A percentile compares a stretch with the other conserved stretches of the same genome.
These are phyloP conservation scores for Thaumatotibia leucotreta DNA, from an alignment of 1,140 invertebrate genomes.

Conservation along the genomic window DNA sequence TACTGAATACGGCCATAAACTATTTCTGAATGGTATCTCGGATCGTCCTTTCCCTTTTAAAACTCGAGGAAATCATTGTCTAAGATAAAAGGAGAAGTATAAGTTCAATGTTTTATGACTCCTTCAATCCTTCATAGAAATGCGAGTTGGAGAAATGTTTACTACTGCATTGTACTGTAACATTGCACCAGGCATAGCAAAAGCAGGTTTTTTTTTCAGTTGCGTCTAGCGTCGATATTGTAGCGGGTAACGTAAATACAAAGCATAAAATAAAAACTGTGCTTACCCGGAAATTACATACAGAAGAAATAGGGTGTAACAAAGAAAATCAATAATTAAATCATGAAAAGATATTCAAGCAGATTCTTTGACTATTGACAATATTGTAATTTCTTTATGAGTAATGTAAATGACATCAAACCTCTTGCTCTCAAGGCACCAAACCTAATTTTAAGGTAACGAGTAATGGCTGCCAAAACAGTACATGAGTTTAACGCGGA, in stretches of 20 bases:
- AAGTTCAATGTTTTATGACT: not conserved
- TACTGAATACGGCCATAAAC: not conserved
- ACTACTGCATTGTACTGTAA: not conserved
- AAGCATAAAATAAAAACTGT: too few relatives aligned
- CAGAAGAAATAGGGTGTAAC: not conserved
- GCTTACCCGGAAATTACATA: not conserved
- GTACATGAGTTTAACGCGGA: too few relatives aligned
- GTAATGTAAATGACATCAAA: not conserved
- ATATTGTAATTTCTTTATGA: not conserved
- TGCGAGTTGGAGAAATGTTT: not conserved
- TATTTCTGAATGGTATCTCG: not conserved
- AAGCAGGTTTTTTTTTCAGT: not conserved
- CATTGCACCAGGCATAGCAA: not conserved
- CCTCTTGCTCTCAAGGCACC: too few relatives aligned
- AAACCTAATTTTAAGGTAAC: too few relatives aligned
- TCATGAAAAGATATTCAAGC: not conserved
- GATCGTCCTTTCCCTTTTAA: constrained; percentile 10
- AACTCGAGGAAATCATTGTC: not conserved
- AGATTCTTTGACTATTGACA: too few relatives aligned
- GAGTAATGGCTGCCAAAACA: too few relatives aligned
- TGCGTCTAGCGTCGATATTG: not conserved
- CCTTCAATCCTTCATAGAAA: not conserved
- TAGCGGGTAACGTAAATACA: not conserved
- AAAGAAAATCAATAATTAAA: not conserved
- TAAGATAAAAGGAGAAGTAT: not conserved